A percentile compares a stretch with the other conserved stretches of the same genome.
Evolutionary conservation across 30 jellyfish, hydroid and myxozoan species (phyloP).

Genomic region (Clytia hemisphaerica): DNA sequence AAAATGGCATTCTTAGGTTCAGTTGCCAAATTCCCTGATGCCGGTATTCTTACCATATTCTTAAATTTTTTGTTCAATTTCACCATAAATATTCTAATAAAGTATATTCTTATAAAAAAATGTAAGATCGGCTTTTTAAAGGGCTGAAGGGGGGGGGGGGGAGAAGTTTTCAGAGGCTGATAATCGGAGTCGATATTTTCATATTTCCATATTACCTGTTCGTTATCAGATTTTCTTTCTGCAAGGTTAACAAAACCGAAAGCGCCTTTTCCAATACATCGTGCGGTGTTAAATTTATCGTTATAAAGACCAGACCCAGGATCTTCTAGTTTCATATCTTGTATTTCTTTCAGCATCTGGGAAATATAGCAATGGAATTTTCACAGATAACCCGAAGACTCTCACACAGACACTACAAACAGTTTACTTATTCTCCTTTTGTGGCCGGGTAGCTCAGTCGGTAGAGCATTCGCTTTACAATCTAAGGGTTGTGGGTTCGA

Average conservation of each 20-base stretch:
- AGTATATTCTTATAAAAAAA: too few relatives aligned
- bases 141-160: background rate
- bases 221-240: conserved; percentile 49
- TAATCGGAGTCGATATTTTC: background rate
- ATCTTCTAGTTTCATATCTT: conserved; percentile 14
- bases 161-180: background rate
- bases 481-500: too few relatives aligned
- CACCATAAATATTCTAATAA: too few relatives aligned
- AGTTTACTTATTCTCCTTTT: too few relatives aligned
- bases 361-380: too few relatives aligned
- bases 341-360: conserved; percentile 28
- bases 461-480: too few relatives aligned
- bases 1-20: too few relatives aligned
- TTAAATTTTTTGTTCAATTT: too few relatives aligned
- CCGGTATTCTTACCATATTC: too few relatives aligned
- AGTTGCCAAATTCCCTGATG: too few relatives aligned
- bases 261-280: conserved; percentile 94
- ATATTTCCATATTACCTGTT: conserved; percentile 52
- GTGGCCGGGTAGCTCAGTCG: too few relatives aligned
- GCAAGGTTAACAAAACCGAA: conserved; percentile 94
- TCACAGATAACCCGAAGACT: background rate
- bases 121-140: background rate
- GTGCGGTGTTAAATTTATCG: conserved; percentile 50
- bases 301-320: conserved; percentile 45
- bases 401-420: background rate